Base-by-base conservation (phyloP, 1,140 invertebrate genomes). In the Anastrepha ludens region DNA sequence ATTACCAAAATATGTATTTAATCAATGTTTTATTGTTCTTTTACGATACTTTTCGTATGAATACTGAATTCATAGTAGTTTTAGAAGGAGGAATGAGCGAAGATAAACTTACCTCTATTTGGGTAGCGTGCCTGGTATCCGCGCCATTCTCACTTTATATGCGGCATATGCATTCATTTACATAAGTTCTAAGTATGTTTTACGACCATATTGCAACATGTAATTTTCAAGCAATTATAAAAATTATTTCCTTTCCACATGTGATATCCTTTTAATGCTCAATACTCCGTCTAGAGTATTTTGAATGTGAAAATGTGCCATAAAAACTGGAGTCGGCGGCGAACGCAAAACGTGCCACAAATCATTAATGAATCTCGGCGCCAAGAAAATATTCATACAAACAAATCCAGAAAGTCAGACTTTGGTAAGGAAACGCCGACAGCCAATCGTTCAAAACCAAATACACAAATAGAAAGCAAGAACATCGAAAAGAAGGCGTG, bases 161-260 rank as follows among this genome's bases (percentile, higher is more conserved):
- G 74, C 47, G 55, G 6, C 74, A 81, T 55, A 81, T 50, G 74
- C 47, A 81, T 81, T 20, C n/a, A 8, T 11, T 20, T 81, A 55
- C n/a, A 55, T 81, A 55, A 81, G 74, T 20, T 20, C 17, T 41
- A 81, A 81, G 50, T 81, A 81, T 81, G 74, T 81, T 81, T 81
- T 81, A 81, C 29, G 50, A 41, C 9, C 74, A 55, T 47, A 81
- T 81, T 81, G 74, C 47, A 81, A 81, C 74, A 81, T 81, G 74
- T 81, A 81, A 81, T 81, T 81, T 81, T 81, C 8, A 58, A 81
- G 74, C 74, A 81, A 81, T 81, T 81, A 81, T 81, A 81, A 81
- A 81, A 81, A 81, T 81, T 58, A 81, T 81, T 81, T 81, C 74
- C 74, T 81, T 81, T 55, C 47, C 20, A 5, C 44, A 29, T 58